Evolutionary conservation across 2,113 vertebrate genomes (phyloP).

Genomic region (Emydocephalus ijimae): DNA sequence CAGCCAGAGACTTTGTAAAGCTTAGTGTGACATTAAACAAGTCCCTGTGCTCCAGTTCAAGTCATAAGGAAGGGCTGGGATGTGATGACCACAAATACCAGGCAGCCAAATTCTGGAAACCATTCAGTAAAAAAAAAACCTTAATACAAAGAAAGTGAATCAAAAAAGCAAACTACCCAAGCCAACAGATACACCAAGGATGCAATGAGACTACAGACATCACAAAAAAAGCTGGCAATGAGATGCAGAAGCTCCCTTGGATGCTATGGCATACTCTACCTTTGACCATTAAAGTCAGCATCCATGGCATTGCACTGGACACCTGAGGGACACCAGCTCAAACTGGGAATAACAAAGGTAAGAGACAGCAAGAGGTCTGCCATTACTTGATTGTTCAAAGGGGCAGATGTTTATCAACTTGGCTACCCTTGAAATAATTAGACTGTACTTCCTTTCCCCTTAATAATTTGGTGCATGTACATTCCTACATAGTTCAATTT

Average conservation of each 20-base stretch:
- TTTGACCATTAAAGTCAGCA: slow-evolving; percentile 84
- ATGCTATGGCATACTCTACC: slow-evolving; percentile 73
- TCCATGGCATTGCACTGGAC: slow-evolving; percentile 68
- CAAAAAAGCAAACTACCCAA: background rate
- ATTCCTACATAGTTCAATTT: background rate
- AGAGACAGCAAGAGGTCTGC: slow-evolving; percentile 62
- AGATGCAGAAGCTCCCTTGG: slow-evolving; percentile 6
- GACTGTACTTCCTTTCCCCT: background rate
- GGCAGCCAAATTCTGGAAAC: background rate
- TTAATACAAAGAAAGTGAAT: slow-evolving; percentile 37
- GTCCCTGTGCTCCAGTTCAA: background rate
- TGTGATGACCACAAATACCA: background rate
- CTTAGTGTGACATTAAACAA: background rate
- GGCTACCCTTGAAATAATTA: background rate
- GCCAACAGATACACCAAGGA: slow-evolving; percentile 12
- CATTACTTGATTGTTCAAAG: slow-evolving; percentile 57
- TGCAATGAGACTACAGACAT: background rate
- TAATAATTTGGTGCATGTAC: too few species aligned
- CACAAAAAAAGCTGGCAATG: background rate
- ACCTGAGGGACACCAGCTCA: slow-evolving; percentile 92
- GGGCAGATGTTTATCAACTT: slow-evolving; percentile 48
- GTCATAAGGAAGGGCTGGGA: background rate
- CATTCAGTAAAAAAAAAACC: background rate
- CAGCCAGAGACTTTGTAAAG: background rate
- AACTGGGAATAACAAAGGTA: slow-evolving; percentile 73